These are phyloP conservation scores for Shargacucullia verbasci DNA, from an alignment of 2,888 invertebrate genomes.

Conservation along the genomic window DNA sequence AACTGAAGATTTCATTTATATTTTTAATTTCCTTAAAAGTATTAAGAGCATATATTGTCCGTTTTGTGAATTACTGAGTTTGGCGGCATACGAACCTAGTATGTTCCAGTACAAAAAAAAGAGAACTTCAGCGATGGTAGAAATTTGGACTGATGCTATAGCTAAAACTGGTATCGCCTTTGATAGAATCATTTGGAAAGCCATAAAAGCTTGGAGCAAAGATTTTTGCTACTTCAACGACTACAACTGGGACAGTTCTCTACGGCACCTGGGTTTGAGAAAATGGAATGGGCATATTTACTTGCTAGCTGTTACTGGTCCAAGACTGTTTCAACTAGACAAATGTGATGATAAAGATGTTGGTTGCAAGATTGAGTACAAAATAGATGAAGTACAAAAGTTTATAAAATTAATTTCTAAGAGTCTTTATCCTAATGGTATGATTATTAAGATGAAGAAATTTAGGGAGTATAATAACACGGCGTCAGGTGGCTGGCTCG, in stretches of 20 bases:
- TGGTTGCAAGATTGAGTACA: constrained; percentile 42
- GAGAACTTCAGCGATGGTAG: constrained; percentile 39
- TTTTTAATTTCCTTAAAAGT: constrained; percentile 53
- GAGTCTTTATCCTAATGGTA: constrained; percentile 52
- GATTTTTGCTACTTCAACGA: constrained; percentile 67
- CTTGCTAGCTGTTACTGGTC: constrained; percentile 54
- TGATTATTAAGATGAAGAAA: constrained; percentile 22
- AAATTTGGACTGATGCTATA: constrained; percentile 56
- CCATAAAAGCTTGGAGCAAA: constrained; percentile 55
- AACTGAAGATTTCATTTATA: constrained; percentile 64
- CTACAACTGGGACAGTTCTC: constrained; percentile 65
- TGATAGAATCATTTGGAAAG: constrained; percentile 63
- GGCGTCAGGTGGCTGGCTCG: constrained; percentile 55
- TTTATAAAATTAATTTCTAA: constrained; percentile 46
- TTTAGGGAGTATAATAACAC: constrained; percentile 15
- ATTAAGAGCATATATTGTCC: constrained; percentile 51
- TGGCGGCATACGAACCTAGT: constrained; percentile 58
- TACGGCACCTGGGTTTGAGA: constrained; percentile 56
- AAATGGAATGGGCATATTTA: constrained; percentile 49
- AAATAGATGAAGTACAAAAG: constrained; percentile 41
- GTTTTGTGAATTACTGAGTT: constrained; percentile 63
- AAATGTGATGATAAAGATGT: constrained; percentile 42
- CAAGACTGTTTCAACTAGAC: constrained; percentile 63
- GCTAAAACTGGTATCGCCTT: constrained; percentile 63
- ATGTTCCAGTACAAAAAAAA: constrained; percentile 37